Evolutionary conservation across 2,797 vertebrate genomes (phyloP).

Genomic region (Argyrosomus regius): DNA sequence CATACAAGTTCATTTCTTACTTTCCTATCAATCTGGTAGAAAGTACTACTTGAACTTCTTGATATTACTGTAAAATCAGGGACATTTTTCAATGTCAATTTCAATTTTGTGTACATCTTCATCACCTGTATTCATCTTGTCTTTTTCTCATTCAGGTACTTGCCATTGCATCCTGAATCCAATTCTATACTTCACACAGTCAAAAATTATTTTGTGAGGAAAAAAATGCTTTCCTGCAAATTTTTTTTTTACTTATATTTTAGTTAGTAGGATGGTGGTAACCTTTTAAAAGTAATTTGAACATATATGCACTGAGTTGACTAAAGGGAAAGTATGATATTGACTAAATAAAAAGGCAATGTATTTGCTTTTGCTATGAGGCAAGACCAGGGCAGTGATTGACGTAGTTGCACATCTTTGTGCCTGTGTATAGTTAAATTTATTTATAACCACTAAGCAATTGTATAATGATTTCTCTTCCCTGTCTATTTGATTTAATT

Average conservation of each 20-base stretch:
- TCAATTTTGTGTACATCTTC: slow-evolving; percentile 89
- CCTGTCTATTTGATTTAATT: slow-evolving; percentile 75
- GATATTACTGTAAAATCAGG: slow-evolving; percentile 95
- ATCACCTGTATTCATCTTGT: slow-evolving; percentile 87
- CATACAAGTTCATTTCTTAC: slow-evolving; percentile 81
- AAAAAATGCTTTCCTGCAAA: slow-evolving; percentile 72
- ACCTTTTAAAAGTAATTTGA: slow-evolving; percentile 82
- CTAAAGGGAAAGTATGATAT: slow-evolving; percentile 92
- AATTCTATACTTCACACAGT: slow-evolving; percentile 80
- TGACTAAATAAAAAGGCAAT: slow-evolving; percentile 69
- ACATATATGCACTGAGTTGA: slow-evolving; percentile 94
- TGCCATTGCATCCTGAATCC: slow-evolving; percentile 86
- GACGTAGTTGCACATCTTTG: slow-evolving; percentile 73
- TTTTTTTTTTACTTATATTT: slow-evolving; percentile 84
- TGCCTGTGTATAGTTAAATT: slow-evolving; percentile 80
- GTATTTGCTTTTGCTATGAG: slow-evolving; percentile 71
- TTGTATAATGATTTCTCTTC: slow-evolving; percentile 76
- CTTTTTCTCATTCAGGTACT: slow-evolving; percentile 87
- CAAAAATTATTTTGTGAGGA: slow-evolving; percentile 86
- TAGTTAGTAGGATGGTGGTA: slow-evolving; percentile 83
- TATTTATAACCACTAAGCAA: slow-evolving; percentile 89
- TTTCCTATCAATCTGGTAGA: slow-evolving; percentile 91
- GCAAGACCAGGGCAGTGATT: slow-evolving; percentile 76
- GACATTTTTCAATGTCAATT: slow-evolving; percentile 88
- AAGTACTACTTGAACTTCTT: slow-evolving; percentile 95